Evolutionary conservation across 92 coral and sea anemone species (phyloP), one percentile per base, ranked within the genome.

Genomic region (Palythoa caribaeorum): DNA sequence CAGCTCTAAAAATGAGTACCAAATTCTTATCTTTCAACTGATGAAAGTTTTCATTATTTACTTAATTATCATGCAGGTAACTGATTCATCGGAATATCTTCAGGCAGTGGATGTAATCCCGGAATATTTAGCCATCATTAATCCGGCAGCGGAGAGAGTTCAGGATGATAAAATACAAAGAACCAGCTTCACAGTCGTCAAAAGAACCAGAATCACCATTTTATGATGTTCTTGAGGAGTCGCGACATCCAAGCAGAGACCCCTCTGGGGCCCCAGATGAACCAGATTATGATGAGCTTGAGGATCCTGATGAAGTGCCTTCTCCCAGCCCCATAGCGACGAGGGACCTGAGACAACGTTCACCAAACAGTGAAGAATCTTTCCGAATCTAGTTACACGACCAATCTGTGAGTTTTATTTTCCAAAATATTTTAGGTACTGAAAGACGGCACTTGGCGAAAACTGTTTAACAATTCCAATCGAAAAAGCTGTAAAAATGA

Each of bases 221-320:
- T 47, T 81, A 81, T 15, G 86, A 40, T 65, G 76, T 66, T 65
- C 44, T 81, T 40, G 86, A 81, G 75, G 20, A n/a, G 8, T 47
- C 55, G 39, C 72, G 9, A 7, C 84, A 35, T 15, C 21, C 65
- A 12, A 44, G 44, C 48, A 81, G 8, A 21, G 62, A 6, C 17
- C 51, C 48, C 21, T 21, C 15, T 65, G 47, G 47, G 55, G 51
- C 7, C 1, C 51, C 19, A 47, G 62, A 65, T 66, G 86, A 81
- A 14, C 86, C 86, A 1, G 86, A 81, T 44, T 81, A 81, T 66
- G 86, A 81, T 81, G 86, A 63, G 28, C 75, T 81, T 12, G 86
- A 81, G 65, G 86, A 53, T 1, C 86, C 86, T 65, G 16, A 66
- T 63, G 19, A 35, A 66, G 35, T 17, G 52, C 65, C 76, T 2